phyloP scores from a whole-genome alignment of 1,140 invertebrate genomes.

The Agraylea sexmaculata region DNA sequence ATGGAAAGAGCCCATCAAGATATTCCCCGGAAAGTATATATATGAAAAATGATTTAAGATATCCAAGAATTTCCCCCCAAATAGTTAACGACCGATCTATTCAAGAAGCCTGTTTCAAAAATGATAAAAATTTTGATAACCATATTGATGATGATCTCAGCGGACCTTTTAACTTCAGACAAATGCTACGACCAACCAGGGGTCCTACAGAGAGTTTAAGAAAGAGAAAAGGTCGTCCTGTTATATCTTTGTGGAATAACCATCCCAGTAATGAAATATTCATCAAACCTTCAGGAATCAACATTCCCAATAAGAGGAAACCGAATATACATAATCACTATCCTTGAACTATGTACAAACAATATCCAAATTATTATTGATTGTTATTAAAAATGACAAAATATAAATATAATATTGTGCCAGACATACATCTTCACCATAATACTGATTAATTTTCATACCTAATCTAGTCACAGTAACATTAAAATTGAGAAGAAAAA shows the following conservation, averaged over 20 bases:
- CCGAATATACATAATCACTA: too few species aligned
- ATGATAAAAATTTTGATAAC: conserved; percentile 21
- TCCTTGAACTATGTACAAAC: too few species aligned
- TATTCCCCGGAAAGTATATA: conserved; percentile 37
- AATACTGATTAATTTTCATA: too few species aligned
- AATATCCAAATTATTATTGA: too few species aligned
- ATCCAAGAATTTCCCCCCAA: conserved; percentile 11
- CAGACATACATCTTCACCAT: too few species aligned
- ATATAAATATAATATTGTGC: too few species aligned
- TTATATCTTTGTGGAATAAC: conserved; percentile 23
- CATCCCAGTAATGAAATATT: conserved; percentile 11
- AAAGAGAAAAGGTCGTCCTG: conserved; percentile 44
- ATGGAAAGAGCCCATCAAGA: conserved; percentile 38
- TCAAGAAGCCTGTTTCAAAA: conserved; percentile 15
- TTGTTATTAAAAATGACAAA: too few species aligned
- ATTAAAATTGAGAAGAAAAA: too few species aligned
- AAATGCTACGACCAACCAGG: conserved; percentile 52
- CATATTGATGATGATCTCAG: conserved; percentile 45
- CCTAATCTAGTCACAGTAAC: too few species aligned
- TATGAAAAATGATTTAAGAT: conserved; percentile 17
- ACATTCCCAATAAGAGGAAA: conserved; percentile 14
- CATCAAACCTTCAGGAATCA: conserved; percentile 5
- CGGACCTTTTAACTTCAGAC: conserved; percentile 59
- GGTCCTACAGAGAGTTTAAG: conserved; percentile 58
- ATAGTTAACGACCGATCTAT: conserved; percentile 17